Evolutionary conservation across 2,113 vertebrate species (phyloP), one percentile per base, ranked within the genome.

Genomic region (Brachypodius melanocephalos): DNA sequence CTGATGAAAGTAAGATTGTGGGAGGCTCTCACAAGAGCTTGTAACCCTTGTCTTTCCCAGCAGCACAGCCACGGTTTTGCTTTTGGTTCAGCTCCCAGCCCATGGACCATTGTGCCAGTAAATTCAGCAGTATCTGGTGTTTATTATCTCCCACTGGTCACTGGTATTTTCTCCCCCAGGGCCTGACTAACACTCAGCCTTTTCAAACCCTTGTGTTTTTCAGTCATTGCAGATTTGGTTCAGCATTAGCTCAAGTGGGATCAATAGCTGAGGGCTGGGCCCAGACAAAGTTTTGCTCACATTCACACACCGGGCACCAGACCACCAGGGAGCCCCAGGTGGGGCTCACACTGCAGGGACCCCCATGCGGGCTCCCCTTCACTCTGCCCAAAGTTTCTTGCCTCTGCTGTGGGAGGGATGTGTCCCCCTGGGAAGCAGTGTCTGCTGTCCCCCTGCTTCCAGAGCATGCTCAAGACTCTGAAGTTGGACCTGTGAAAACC

Each of bases 1-100:
- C 65, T 49, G 90, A 93, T 73, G 72, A 90, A 89, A 93, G 32
- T 48, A 65, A 85, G 87, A 88, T 65, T 88, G 67, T 65, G 43
- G 54, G 67, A 95, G 34, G 54, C 73, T 63, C 86, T 86, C 46
- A 55, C 19, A 58, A 68, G 40, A 61, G 43, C 71, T 93, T 80
- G n/a, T 54, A 90, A 59, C 32, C 52, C 66, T 75, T 65, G 69
- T 16, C 62, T 65, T 77, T 68, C 43, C 46, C 72, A 90, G 66
- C 45, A 89, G 78, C 38, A 11, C 28, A 62, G 58, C n/a, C 57
- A 83, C 8, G 17, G 71, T 38, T 81, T 54, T 69, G 63, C 42
- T 67, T 69, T 87, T 84, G 73, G 58, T 86, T 95, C 90, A 68
- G 46, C 59, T 76, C 72, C 66, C 79, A 67, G 61, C 34, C 46